These are phyloP conservation scores for Bemisia tabaci DNA, from an alignment of 1,140 invertebrate species.

Conservation along the genomic window DNA sequence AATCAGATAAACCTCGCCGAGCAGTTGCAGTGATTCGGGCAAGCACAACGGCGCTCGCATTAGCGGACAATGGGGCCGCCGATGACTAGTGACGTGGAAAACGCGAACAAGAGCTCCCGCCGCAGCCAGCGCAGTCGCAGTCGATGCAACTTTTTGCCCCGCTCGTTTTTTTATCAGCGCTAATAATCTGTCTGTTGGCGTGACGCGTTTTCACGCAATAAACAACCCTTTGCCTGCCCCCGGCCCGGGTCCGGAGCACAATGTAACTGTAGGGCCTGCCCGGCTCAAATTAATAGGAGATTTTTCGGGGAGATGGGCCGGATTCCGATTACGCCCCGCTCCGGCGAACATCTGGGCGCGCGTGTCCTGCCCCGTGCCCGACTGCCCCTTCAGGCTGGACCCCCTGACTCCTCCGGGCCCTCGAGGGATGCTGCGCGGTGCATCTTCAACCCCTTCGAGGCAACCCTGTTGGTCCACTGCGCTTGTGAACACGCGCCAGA, in stretches of 20 bases:
- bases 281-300: background rate
- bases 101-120: background rate
- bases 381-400: background rate
- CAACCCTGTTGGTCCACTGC: no score
- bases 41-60: background rate
- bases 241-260: background rate
- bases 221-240: background rate
- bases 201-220: background rate
- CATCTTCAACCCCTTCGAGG: no score
- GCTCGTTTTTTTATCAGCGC: background rate
- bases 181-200: background rate
- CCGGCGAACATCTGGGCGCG: background rate
- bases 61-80: background rate
- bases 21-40: background rate
- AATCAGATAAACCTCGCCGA: background rate
- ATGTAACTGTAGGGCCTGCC: background rate
- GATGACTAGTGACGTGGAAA: background rate
- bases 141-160: background rate
- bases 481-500: no score
- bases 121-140: background rate
- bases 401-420: background rate
- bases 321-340: background rate
- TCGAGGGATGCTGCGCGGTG: no score
- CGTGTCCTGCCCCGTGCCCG: background rate
- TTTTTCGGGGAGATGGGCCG: background rate